Evolutionary conservation across 2,888 invertebrate genomes (phyloP), one percentile per base, ranked within the genome.

Genomic region (Masnerella sp.): DNA sequence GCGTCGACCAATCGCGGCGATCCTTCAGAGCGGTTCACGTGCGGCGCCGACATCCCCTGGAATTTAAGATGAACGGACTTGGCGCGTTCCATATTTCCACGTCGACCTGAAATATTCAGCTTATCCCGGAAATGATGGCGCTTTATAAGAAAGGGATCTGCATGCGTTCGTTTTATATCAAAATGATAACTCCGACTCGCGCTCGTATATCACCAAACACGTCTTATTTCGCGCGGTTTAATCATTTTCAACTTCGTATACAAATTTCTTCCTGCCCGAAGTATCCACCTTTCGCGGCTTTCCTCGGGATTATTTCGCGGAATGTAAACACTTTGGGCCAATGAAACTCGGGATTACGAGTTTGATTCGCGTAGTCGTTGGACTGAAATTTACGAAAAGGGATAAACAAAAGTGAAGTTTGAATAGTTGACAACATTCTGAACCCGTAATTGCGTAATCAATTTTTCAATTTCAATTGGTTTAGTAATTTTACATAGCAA

Each of bases 11-110:
- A 52, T 45, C 17, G 42, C 25, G 49, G 47, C 43, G 28, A 54
- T 67, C 59, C 30, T 65, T 65, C 47, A 47, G 52, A 72, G 20
- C 59, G 28, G 15, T 69, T 54, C 54, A 15, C 59, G 42, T 36
- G 32, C 22, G 22, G 47, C 15, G 8, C 25, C 34, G 45, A 18
- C 49, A 54, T 40, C 40, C 30, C 17, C 25, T 11, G 45, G 58
- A 72, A 61, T 67, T 47, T 30, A 64, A 68, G 64, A 68, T 68
- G 42, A 56, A 73, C 73, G 56, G 38, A 64, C 59, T 47, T 59
- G 38, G 45, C 52, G 34, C 45, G 49, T 62, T 62, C 32, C 54
- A 67, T 73, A 73, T 73, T 67, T 73, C 25, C 17, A 67, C 61
- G 67, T 62, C 67, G 40, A 49, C 54, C 34, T 61, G 59, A 59